Percentiles rank a stretch among this genome's conserved stretches.
phyloP scores from a whole-genome alignment of 37 sponge, comb jelly and placozoan species.

The Cladorhizidae sp. region DNA sequence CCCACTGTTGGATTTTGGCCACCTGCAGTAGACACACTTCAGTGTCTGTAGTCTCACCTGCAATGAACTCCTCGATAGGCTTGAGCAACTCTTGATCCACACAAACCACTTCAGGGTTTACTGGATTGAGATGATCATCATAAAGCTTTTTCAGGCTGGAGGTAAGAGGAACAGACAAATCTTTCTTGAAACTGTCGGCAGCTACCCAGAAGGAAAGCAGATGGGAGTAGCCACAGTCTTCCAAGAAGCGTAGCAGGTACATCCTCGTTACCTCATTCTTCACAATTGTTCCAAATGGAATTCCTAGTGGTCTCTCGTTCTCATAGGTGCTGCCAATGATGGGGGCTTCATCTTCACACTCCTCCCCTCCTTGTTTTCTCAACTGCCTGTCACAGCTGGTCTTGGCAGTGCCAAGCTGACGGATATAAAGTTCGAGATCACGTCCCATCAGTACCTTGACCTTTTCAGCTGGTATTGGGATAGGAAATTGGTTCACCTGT shows the following conservation, averaged over 20 bases:
- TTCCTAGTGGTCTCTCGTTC: conserved; percentile 9
- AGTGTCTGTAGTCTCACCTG: neutral
- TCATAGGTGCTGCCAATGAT: neutral
- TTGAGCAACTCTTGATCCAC: conserved; percentile 16
- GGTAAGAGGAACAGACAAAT: neutral
- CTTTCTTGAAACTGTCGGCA: neutral
- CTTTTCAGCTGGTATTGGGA: conserved; percentile 81
- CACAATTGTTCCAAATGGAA: conserved; percentile 69
- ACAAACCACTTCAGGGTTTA: conserved; percentile 11
- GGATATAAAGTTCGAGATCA: conserved; percentile 75
- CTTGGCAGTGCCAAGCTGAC: conserved; percentile 63
- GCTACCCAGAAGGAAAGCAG: conserved; percentile 53
- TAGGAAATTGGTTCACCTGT: conserved; percentile 40
- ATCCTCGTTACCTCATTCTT: conserved; percentile 16
- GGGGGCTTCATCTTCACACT: conserved; percentile 17
- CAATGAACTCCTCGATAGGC: conserved; percentile 8
- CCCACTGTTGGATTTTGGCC: conserved; percentile 10
- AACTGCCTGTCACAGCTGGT: conserved; percentile 69
- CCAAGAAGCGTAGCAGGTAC: conserved; percentile 30
- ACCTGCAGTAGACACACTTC: neutral
- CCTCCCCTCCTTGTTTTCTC: conserved; percentile 68
- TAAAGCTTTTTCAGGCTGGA: conserved; percentile 15
- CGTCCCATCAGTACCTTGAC: conserved; percentile 67
- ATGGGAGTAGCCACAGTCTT: conserved; percentile 23
- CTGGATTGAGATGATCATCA: conserved; percentile 4